phyloP scores from a whole-genome alignment of 2,888 invertebrate species.

The Opisthograptis luteolata region DNA sequence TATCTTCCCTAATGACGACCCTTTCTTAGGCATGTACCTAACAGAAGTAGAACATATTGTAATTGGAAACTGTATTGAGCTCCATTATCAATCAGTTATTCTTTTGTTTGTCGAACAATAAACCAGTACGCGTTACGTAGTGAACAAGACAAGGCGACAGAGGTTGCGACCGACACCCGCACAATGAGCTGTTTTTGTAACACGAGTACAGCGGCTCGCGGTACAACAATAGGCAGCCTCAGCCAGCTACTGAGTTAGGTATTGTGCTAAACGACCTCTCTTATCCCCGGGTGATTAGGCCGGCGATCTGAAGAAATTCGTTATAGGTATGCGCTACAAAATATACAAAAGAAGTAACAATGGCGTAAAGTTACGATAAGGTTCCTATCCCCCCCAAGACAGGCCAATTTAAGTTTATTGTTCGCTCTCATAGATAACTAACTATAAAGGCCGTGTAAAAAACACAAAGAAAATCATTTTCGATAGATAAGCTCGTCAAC shows the following conservation, averaged over 20 bases:
- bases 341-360: neutral
- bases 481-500: too few species aligned
- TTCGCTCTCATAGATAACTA: neutral
- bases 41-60: too few species aligned
- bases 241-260: slow-evolving; percentile 11
- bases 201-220: slow-evolving; percentile 3
- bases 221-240: slow-evolving; percentile 9
- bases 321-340: neutral
- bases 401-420: too few species aligned
- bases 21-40: too few species aligned
- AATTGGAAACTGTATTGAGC: neutral
- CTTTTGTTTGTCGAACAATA: slow-evolving; percentile 35
- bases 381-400: too few species aligned
- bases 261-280: slow-evolving; percentile 24
- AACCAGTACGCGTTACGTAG: slow-evolving; percentile 9
- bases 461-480: too few species aligned
- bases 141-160: slow-evolving; percentile 13
- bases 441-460: too few species aligned
- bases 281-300: slow-evolving; percentile 10
- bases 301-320: neutral
- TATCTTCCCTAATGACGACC: too few species aligned
- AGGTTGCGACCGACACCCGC: neutral
- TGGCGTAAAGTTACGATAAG: too few species aligned
- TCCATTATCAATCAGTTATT: slow-evolving; percentile 44
- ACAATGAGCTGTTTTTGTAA: slow-evolving; percentile 29